Evolutionary conservation across 2,888 invertebrate genomes (phyloP).

Genomic region (Phlogophora meticulosa): DNA sequence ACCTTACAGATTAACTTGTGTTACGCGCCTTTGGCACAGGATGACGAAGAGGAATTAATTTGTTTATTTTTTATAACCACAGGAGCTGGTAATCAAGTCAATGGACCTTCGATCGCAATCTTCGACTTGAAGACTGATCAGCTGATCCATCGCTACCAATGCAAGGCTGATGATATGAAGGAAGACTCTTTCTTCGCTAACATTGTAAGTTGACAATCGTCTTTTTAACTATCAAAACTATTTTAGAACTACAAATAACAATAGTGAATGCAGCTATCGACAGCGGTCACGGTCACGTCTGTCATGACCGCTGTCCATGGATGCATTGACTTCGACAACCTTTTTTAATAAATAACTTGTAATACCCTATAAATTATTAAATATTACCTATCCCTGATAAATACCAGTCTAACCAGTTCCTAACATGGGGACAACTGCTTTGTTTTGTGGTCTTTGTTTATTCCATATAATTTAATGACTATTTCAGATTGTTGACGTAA

Average conservation of each 20-base stretch:
- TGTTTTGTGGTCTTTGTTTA: slow-evolving; percentile 6
- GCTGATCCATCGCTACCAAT: slow-evolving; percentile 92
- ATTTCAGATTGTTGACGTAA: slow-evolving; percentile 93
- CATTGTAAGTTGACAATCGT: slow-evolving; percentile 90
- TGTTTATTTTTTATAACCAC: slow-evolving; percentile 42
- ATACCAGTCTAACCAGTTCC: slow-evolving; percentile 5
- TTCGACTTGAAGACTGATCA: slow-evolving; percentile 95
- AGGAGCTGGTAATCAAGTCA: slow-evolving; percentile 90
- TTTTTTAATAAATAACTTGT: not conserved
- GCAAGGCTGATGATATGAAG: slow-evolving; percentile 93
- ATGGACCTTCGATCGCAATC: slow-evolving; percentile 92
- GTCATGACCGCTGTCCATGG: no score
- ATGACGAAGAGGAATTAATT: no score
- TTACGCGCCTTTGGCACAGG: no score
- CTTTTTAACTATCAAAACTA: no score
- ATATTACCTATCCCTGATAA: no score
- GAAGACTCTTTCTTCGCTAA: slow-evolving; percentile 96
- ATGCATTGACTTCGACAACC: not conserved
- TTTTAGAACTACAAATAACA: not conserved
- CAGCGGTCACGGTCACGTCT: no score
- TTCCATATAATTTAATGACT: not conserved
- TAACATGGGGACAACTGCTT: not conserved
- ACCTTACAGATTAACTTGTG: not conserved
- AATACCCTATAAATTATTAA: no score
- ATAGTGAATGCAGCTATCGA: no score